Conservation (phyloP, 2,888 invertebrate genomes). For the Epistrophella euchroma region DNA sequence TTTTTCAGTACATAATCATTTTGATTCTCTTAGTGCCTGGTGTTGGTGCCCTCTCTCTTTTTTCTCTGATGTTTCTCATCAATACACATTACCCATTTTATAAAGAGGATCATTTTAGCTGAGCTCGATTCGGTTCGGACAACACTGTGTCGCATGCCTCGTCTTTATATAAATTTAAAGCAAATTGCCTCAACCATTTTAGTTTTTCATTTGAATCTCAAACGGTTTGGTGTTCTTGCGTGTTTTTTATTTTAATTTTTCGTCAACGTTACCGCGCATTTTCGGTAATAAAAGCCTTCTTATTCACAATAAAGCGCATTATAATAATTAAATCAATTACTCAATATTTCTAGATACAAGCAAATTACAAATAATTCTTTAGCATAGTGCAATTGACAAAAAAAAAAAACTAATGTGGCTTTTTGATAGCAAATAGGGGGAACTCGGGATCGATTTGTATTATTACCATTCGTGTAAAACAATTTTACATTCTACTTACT, state of each 20-base stretch:
- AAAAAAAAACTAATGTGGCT: background rate
- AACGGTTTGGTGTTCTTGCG: constrained; percentile 43
- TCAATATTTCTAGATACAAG: background rate
- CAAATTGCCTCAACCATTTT: constrained; percentile 79
- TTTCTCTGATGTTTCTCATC: background rate
- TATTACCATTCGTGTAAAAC: constrained; percentile 17
- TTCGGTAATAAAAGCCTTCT: constrained; percentile 49
- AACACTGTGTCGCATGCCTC: background rate
- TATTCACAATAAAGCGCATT: constrained; percentile 50
- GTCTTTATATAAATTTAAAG: constrained; percentile 79
- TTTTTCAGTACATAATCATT: background rate
- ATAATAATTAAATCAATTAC: constrained; percentile 62
- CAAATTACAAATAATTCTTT: constrained; percentile 9
- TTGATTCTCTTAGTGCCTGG: constrained; percentile 8
- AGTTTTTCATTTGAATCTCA: constrained; percentile 77
- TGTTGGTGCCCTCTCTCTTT: constrained; percentile 28
- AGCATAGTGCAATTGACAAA: constrained; percentile 20
- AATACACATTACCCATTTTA: constrained; percentile 13
- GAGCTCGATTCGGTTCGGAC: constrained; percentile 74
- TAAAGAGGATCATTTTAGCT: constrained; percentile 22
- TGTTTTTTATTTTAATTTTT: constrained; percentile 36
- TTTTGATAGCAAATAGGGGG: constrained; percentile 32
- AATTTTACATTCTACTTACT: constrained; percentile 21
- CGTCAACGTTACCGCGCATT: constrained; percentile 11
- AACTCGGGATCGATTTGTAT: constrained; percentile 29